Evolutionary conservation across 2,888 invertebrate species (phyloP).

Genomic region (Scaptodrosophila latifasciaeformis): DNA sequence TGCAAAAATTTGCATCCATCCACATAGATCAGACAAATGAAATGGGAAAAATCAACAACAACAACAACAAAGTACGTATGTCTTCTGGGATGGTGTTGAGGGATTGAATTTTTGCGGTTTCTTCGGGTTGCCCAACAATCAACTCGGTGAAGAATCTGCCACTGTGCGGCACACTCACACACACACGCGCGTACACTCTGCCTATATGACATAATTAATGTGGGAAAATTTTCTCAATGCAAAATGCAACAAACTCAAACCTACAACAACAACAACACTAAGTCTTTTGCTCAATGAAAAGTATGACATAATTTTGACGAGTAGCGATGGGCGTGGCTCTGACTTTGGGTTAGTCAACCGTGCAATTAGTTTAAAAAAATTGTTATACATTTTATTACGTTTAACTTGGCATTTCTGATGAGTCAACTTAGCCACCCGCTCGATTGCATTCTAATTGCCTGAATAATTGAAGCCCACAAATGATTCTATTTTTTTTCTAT

Average conservation of each 20-base stretch:
- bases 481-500: too few relatives aligned
- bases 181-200: too few relatives aligned
- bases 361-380: constrained; percentile 13
- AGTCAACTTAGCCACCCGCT: constrained; percentile 44
- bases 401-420: constrained; percentile 29
- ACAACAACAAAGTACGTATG: background rate
- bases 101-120: constrained; percentile 43
- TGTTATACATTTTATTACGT: constrained; percentile 29
- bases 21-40: background rate
- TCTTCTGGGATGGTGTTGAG: constrained; percentile 30
- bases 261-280: constrained; percentile 19
- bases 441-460: constrained; percentile 28
- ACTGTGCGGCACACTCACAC: too few relatives aligned
- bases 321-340: constrained; percentile 43
- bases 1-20: too few relatives aligned
- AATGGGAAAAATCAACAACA: background rate
- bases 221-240: constrained; percentile 45
- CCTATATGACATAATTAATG: constrained; percentile 58
- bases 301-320: constrained; percentile 43
- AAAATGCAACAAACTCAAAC: constrained; percentile 18
- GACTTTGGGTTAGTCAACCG: constrained; percentile 52
- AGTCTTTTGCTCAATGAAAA: constrained; percentile 37
- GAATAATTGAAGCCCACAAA: too few relatives aligned
- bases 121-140: too few relatives aligned
- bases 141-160: too few relatives aligned